A percentile compares a stretch with the other conserved stretches of the same genome.
phyloP scores from a whole-genome alignment of 2,888 invertebrate species.

The Anoplius nigerrimus region DNA sequence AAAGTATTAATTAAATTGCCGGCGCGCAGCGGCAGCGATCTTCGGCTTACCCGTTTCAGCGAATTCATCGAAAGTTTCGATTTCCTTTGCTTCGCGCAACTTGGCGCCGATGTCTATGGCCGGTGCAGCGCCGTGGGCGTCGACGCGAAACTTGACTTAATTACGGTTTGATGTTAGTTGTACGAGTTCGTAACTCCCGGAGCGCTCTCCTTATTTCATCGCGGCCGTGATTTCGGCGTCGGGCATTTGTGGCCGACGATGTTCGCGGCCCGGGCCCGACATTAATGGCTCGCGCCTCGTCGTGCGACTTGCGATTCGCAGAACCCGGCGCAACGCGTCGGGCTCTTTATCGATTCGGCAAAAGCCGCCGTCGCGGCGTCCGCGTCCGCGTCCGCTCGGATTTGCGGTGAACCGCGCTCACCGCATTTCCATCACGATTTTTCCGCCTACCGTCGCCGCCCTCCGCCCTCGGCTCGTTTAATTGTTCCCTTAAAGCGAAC shows the following conservation, averaged over 20 bases:
- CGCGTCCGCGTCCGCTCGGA: conserved; percentile 43
- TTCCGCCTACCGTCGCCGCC: conserved; percentile 46
- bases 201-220: not conserved
- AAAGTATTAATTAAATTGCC: too few relatives aligned
- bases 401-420: conserved; percentile 52
- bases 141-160: too few relatives aligned
- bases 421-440: conserved; percentile 57
- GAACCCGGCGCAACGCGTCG: not conserved
- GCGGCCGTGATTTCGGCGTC: not conserved
- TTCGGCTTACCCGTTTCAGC: too few relatives aligned
- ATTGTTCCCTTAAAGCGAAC: conserved; percentile 50
- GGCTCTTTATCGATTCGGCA: conserved; percentile 52
- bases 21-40: too few relatives aligned
- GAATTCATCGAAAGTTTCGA: too few relatives aligned
- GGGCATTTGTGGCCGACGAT: not conserved
- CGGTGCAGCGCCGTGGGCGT: too few relatives aligned
- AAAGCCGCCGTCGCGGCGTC: conserved; percentile 43
- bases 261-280: not conserved
- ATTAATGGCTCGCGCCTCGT: not conserved
- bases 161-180: too few relatives aligned
- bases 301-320: not conserved
- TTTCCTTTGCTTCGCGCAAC: too few relatives aligned
- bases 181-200: too few relatives aligned
- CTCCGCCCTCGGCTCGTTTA: conserved; percentile 48
- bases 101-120: too few relatives aligned